Evolutionary conservation across 1,140 invertebrate species (phyloP).

Genomic region (Ceratina japonica): DNA sequence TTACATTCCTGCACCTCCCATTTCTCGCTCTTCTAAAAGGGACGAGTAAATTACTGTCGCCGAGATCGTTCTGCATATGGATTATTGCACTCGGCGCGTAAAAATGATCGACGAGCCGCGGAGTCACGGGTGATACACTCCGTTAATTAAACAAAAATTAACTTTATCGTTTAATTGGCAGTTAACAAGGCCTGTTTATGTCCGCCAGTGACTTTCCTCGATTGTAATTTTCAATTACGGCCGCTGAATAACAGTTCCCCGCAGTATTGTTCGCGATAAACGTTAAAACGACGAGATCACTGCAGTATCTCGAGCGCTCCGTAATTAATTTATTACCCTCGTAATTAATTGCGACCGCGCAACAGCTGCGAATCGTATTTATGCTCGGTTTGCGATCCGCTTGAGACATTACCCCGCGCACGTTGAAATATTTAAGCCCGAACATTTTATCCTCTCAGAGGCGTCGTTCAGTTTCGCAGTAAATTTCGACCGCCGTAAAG

Average conservation of each 20-base stretch:
- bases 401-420: background rate
- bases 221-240: background rate
- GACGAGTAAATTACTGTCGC: conserved; percentile 44
- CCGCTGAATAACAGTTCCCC: background rate
- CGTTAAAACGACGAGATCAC: background rate
- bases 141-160: background rate
- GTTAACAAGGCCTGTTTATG: background rate
- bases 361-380: background rate
- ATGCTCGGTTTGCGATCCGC: background rate
- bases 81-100: background rate
- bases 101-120: background rate
- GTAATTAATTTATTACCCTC: conserved; percentile 22
- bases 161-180: too few relatives aligned
- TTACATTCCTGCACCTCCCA: conserved; percentile 46
- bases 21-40: conserved; percentile 26
- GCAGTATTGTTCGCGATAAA: background rate
- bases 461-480: background rate
- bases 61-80: conserved; percentile 17
- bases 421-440: too few relatives aligned
- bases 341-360: conserved; percentile 24
- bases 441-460: background rate
- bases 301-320: background rate
- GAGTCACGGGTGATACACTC: too few relatives aligned
- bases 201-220: background rate
- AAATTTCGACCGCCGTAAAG: background rate